Conservation (phyloP, 2,888 invertebrate genomes). For the Drosophila nr. perissopoda region DNA sequence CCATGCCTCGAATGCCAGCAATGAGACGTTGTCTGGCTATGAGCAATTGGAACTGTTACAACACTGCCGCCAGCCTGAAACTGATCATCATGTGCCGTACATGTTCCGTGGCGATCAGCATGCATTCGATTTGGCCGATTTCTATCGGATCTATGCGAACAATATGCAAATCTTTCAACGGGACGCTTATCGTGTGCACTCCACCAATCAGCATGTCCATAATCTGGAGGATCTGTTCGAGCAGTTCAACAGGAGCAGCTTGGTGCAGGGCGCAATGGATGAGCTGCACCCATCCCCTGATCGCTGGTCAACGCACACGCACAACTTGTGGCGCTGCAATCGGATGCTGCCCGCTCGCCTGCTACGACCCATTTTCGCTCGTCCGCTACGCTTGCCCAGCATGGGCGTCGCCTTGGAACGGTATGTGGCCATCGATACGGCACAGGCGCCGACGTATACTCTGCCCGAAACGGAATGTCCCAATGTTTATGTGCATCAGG, state of each 20-base stretch:
- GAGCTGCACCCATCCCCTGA: not conserved
- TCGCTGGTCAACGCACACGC: slow-evolving; percentile 64
- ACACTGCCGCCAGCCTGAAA: slow-evolving; percentile 56
- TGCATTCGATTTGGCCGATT: slow-evolving; percentile 86
- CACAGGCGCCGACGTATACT: slow-evolving; percentile 88
- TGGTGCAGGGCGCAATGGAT: not conserved
- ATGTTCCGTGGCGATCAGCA: slow-evolving; percentile 87
- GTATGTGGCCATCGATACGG: slow-evolving; percentile 90
- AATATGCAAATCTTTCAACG: slow-evolving; percentile 88
- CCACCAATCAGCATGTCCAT: slow-evolving; percentile 81
- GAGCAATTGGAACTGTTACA: slow-evolving; percentile 38
- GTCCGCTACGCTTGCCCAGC: slow-evolving; percentile 89
- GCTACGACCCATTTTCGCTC: slow-evolving; percentile 89
- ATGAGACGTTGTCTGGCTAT: slow-evolving; percentile 9
- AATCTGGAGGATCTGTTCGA: slow-evolving; percentile 84
- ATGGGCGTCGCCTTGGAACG: slow-evolving; percentile 92
- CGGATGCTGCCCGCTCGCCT: slow-evolving; percentile 90
- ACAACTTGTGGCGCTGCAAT: slow-evolving; percentile 88
- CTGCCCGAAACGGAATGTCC: slow-evolving; percentile 93
- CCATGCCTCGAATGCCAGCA: slow-evolving; percentile 11
- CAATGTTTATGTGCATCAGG: slow-evolving; percentile 90
- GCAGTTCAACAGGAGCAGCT: slow-evolving; percentile 77
- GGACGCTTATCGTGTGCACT: slow-evolving; percentile 86
- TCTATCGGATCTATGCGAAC: slow-evolving; percentile 87
- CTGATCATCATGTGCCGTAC: slow-evolving; percentile 85